Evolutionary conservation across 2,888 invertebrate species (phyloP).

Genomic region (Eugnorisma glareosa): DNA sequence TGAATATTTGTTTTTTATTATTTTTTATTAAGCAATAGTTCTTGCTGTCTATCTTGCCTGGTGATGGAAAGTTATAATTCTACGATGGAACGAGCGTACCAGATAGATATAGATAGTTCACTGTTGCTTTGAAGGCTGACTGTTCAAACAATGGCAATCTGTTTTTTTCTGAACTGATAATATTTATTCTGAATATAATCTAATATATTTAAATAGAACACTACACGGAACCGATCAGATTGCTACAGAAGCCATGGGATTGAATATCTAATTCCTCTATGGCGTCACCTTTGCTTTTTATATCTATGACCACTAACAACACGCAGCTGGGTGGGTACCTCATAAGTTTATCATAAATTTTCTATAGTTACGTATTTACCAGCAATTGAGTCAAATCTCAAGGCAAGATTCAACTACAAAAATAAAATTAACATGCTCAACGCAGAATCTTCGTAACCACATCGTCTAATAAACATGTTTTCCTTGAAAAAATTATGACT

Average conservation of each 20-base stretch:
- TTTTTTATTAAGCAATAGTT: neutral
- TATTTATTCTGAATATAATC: neutral
- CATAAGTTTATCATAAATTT: neutral
- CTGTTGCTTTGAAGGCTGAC: neutral
- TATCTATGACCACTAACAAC: constrained; percentile 42
- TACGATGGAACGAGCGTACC: neutral
- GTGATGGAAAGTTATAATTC: neutral
- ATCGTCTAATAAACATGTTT: neutral
- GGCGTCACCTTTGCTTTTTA: constrained; percentile 47
- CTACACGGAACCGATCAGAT: constrained; percentile 47
- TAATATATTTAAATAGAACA: constrained; percentile 21
- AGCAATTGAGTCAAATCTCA: neutral
- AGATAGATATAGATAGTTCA: neutral
- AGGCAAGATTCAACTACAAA: neutral
- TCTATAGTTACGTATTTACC: neutral
- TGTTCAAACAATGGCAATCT: neutral
- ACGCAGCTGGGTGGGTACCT: constrained; percentile 4
- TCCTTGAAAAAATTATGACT: neutral
- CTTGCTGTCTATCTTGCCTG: neutral
- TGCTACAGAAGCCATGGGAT: constrained; percentile 40
- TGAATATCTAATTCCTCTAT: constrained; percentile 47
- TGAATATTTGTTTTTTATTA: neutral
- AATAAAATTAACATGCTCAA: neutral
- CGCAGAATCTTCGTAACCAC: neutral
- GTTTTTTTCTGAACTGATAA: neutral